Conservation (phyloP, 2,888 invertebrate genomes). For the Cenopis cana region DNA sequence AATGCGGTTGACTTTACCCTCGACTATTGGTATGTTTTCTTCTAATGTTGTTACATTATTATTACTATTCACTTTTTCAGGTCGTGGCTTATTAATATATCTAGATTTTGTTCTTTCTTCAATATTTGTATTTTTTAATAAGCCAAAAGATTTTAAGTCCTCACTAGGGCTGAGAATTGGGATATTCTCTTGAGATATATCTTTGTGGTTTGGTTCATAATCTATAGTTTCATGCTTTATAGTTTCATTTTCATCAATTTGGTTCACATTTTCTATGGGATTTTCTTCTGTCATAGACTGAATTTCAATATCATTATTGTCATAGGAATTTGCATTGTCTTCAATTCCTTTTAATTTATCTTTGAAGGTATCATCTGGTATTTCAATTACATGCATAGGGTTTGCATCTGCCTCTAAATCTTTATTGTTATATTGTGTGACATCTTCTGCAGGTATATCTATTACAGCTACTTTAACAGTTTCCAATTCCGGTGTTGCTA, state of each 20-base stretch:
- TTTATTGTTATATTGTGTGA: neutral
- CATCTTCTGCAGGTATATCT: slow-evolving; percentile 7
- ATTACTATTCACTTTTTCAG: slow-evolving; percentile 46
- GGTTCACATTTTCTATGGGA: neutral
- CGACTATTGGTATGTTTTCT: slow-evolving; percentile 57
- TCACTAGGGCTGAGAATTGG: neutral
- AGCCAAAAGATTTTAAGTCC: slow-evolving; percentile 24
- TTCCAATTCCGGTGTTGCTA: slow-evolving; percentile 28
- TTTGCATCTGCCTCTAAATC: neutral
- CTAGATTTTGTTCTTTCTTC: slow-evolving; percentile 42
- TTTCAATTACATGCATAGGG: neutral
- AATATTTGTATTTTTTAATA: slow-evolving; percentile 28
- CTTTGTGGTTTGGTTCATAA: slow-evolving; percentile 10
- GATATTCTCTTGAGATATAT: slow-evolving; percentile 10
- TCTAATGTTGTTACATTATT: slow-evolving; percentile 39
- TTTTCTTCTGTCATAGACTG: slow-evolving; percentile 43
- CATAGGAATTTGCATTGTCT: slow-evolving; percentile 29
- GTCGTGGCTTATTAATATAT: slow-evolving; percentile 40
- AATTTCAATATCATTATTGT: neutral
- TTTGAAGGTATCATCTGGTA: neutral
- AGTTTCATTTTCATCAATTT: slow-evolving; percentile 3
- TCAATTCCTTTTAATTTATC: slow-evolving; percentile 34
- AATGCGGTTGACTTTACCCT: slow-evolving; percentile 65
- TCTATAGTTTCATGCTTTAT: neutral
- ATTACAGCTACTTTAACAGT: slow-evolving; percentile 31